A percentile compares a stretch with the other conserved stretches of the same genome.
Conservation (phyloP, 1,140 invertebrate species). For the Kradibia gibbosae region DNA sequence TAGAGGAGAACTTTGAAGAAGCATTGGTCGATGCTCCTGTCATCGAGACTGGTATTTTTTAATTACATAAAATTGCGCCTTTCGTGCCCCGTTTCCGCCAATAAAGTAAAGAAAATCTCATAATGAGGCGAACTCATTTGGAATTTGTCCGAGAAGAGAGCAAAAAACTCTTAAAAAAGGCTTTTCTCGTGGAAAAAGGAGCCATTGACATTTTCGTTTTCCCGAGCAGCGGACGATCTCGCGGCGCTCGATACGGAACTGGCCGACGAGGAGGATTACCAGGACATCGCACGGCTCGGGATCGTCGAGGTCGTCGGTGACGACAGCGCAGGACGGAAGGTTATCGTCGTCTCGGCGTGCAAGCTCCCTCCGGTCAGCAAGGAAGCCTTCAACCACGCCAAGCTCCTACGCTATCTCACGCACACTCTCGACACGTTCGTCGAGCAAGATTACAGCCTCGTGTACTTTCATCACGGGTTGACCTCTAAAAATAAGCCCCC, state of each 20-base stretch:
- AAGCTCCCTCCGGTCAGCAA: slow-evolving; percentile 88
- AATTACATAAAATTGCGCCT: not conserved
- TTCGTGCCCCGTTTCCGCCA: too few species aligned
- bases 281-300: slow-evolving; percentile 86
- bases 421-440: slow-evolving; percentile 98
- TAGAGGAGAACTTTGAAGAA: slow-evolving; percentile 95
- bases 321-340: slow-evolving; percentile 90
- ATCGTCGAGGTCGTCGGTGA: slow-evolving; percentile 94
- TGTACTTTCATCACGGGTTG: slow-evolving; percentile 99
- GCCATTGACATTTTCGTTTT: not conserved
- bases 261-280: slow-evolving; percentile 77
- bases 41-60: slow-evolving; percentile 68
- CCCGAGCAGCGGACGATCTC: slow-evolving; percentile 61
- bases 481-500: slow-evolving; percentile 98
- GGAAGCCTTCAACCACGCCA: slow-evolving; percentile 84
- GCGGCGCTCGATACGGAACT: slow-evolving; percentile 68
- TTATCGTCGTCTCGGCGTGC: slow-evolving; percentile 96
- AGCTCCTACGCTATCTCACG: slow-evolving; percentile 91
- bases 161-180: too few species aligned
- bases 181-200: not conserved
- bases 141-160: too few species aligned
- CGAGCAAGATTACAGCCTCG: slow-evolving; percentile 97
- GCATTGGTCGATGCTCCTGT: slow-evolving; percentile 82
- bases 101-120: too few species aligned
- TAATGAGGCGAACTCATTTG: too few species aligned